These are phyloP conservation scores for Drosophila triauraria DNA, from an alignment of 1,140 invertebrate genomes.

Conservation along the genomic window DNA sequence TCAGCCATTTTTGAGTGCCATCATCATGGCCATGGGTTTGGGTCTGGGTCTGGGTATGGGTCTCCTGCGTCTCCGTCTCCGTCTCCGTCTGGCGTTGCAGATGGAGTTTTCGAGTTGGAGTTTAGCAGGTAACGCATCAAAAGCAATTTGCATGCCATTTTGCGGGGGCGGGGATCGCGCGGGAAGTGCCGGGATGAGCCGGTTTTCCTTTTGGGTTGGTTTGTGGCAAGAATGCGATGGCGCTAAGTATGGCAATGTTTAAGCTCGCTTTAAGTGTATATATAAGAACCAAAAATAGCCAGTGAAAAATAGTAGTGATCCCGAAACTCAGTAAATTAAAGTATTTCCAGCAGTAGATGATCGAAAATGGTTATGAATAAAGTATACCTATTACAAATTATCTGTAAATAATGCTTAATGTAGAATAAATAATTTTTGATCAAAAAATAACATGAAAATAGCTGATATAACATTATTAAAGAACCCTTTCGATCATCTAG, in stretches of 20 bases:
- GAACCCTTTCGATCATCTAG: neutral
- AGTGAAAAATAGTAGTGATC: neutral
- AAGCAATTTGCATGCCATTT: slow-evolving; percentile 84
- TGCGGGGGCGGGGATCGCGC: slow-evolving; percentile 8
- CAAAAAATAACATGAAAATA: neutral
- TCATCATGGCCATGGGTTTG: slow-evolving; percentile 56
- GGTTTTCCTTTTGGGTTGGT: slow-evolving; percentile 47
- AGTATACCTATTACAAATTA: neutral
- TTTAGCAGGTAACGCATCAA: slow-evolving; percentile 71
- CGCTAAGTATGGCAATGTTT: slow-evolving; percentile 69
- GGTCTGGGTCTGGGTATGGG: neutral
- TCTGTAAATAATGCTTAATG: neutral
- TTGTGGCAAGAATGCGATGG: slow-evolving; percentile 65
- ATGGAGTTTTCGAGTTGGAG: slow-evolving; percentile 21
- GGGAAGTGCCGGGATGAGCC: slow-evolving; percentile 40
- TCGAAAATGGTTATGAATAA: neutral
- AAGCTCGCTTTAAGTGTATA: slow-evolving; percentile 41
- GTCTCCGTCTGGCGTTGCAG: slow-evolving; percentile 28
- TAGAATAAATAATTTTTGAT: neutral
- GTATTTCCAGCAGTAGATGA: neutral
- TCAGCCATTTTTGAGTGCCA: slow-evolving; percentile 82
- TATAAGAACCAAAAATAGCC: slow-evolving; percentile 4
- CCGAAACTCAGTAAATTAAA: neutral
- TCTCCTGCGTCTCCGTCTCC: slow-evolving; percentile 9
- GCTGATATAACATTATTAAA: no score